phyloP scores from a whole-genome alignment of 2,888 invertebrate species.

The Drosophila affinis region DNA sequence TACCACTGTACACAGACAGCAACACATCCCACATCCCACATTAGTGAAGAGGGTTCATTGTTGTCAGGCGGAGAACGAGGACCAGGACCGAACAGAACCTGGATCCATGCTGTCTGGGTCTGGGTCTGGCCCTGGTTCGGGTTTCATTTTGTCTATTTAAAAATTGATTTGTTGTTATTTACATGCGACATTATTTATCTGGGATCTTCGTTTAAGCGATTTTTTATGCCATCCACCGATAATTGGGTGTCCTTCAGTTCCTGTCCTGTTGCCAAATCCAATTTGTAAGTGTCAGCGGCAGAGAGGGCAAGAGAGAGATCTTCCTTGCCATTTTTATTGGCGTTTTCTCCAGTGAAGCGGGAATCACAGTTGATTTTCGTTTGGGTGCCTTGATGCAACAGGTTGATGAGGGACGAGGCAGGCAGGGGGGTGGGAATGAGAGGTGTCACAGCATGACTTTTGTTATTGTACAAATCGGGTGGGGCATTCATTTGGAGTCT shows the following conservation, averaged over 20 bases:
- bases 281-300: constrained; percentile 73
- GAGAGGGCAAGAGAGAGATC: constrained; percentile 4
- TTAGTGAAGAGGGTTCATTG: constrained; percentile 68
- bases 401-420: constrained; percentile 39
- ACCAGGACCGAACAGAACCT: neutral
- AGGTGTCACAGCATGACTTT: constrained; percentile 58
- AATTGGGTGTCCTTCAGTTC: constrained; percentile 55
- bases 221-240: constrained; percentile 50
- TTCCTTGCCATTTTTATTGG: constrained; percentile 54
- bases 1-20: constrained; percentile 6
- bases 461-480: constrained; percentile 45
- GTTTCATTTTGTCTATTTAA: constrained; percentile 64
- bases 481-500: constrained; percentile 56
- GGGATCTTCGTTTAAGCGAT: constrained; percentile 42
- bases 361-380: constrained; percentile 69
- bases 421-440: neutral
- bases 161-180: constrained; percentile 79
- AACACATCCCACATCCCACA: too few relatives aligned
- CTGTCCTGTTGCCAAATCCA: constrained; percentile 64
- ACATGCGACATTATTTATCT: constrained; percentile 71
- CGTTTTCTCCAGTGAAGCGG: constrained; percentile 66
- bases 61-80: constrained; percentile 22
- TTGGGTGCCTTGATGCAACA: constrained; percentile 54
- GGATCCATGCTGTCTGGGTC: constrained; percentile 8
- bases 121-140: neutral